Percentiles rank a stretch among this genome's conserved stretches.
phyloP scores from a whole-genome alignment of 1,140 invertebrate species.

The Papilio aristodemus region DNA sequence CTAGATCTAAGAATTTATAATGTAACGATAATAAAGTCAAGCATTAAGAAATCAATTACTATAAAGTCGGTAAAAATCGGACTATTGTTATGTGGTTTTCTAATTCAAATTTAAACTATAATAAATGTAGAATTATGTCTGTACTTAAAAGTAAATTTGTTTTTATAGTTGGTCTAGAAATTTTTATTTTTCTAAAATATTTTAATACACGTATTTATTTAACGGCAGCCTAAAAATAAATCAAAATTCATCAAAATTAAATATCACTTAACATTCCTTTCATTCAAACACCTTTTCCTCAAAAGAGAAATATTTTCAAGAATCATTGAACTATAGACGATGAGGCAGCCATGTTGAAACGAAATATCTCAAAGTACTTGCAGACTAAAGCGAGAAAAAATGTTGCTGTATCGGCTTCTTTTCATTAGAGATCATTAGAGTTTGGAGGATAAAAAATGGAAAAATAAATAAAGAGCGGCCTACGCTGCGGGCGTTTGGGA shows the following conservation, averaged over 20 bases:
- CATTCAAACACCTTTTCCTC: conserved; percentile 29
- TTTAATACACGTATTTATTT: not conserved
- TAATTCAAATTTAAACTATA: too few species aligned
- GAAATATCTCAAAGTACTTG: conserved; percentile 38
- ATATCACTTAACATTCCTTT: conserved; percentile 23
- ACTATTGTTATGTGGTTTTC: too few species aligned
- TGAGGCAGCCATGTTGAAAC: conserved; percentile 47
- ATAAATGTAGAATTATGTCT: too few species aligned
- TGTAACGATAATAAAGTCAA: too few species aligned
- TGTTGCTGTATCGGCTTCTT: conserved; percentile 60
- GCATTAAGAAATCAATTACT: too few species aligned
- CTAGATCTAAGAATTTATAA: too few species aligned
- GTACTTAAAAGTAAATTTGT: too few species aligned
- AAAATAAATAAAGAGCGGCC: conserved; percentile 63
- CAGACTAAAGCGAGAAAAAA: conserved; percentile 45
- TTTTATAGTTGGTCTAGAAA: too few species aligned
- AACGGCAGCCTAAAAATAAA: not conserved
- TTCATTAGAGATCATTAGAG: conserved; percentile 76
- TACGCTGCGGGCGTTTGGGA: conserved; percentile 49
- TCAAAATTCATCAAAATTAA: not conserved
- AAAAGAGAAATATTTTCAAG: conserved; percentile 26
- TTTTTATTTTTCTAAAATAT: too few species aligned
- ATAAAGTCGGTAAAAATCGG: too few species aligned
- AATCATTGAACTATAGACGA: conserved; percentile 53
- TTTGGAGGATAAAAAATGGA: conserved; percentile 67